phyloP scores from a whole-genome alignment of 2,888 invertebrate genomes.

The Therioaphis trifolii region DNA sequence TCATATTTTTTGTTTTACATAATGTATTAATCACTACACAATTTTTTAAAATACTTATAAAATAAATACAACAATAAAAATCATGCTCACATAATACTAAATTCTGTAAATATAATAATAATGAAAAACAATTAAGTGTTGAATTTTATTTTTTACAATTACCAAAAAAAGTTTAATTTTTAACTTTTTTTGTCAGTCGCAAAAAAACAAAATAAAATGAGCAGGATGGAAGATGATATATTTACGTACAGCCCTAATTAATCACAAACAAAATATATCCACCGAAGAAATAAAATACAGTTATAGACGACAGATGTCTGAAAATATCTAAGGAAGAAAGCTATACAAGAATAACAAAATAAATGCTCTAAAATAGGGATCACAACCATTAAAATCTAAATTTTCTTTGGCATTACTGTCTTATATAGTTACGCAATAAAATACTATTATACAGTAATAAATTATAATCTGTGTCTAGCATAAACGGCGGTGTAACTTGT shows the following conservation, averaged over 20 bases:
- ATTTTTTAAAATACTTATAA: too few relatives aligned
- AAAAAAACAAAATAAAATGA: conserved; percentile 3
- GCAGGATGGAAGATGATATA: neutral
- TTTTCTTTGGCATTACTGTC: conserved; percentile 57
- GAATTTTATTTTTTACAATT: neutral
- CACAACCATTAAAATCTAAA: conserved; percentile 58
- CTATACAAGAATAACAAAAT: conserved; percentile 59
- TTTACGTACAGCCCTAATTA: conserved; percentile 2
- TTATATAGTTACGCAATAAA: conserved; percentile 33
- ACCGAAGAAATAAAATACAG: conserved; percentile 46
- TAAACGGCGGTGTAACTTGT: conserved; percentile 5
- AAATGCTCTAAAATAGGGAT: conserved; percentile 59
- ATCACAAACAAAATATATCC: conserved; percentile 51
- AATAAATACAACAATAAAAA: too few relatives aligned
- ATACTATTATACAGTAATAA: conserved; percentile 31
- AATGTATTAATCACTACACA: too few relatives aligned
- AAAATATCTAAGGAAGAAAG: conserved; percentile 56
- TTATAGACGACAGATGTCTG: conserved; percentile 3
- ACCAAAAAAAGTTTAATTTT: too few relatives aligned
- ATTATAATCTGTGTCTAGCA: conserved; percentile 22
- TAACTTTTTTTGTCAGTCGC: neutral
- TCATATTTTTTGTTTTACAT: too few relatives aligned
- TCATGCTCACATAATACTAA: neutral
- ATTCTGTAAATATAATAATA: neutral
- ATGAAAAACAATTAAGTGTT: neutral